Evolutionary conservation across 1,140 invertebrate genomes (phyloP).

Genomic region (Drosophila azteca): DNA sequence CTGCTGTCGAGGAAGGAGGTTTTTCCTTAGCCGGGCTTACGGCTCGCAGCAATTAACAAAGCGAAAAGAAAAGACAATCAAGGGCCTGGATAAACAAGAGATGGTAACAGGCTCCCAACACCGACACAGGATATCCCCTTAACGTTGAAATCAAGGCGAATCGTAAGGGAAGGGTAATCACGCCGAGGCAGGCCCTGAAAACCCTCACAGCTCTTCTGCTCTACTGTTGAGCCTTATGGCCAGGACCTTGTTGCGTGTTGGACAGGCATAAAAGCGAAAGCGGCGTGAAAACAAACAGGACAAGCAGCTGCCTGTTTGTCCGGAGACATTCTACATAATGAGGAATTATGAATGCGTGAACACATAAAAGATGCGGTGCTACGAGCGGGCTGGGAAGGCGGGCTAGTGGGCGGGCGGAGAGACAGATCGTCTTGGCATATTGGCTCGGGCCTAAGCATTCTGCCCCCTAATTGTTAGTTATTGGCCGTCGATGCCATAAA

Average conservation of each 20-base stretch:
- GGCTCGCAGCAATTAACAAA: slow-evolving; percentile 56
- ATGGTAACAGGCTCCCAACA: no score
- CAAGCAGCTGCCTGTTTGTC: slow-evolving; percentile 34
- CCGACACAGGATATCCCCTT: no score
- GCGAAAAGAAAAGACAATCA: slow-evolving; percentile 39
- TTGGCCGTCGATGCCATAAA: slow-evolving; percentile 35
- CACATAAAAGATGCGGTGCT: slow-evolving; percentile 31
- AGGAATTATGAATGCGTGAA: slow-evolving; percentile 71
- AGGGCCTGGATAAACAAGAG: neutral
- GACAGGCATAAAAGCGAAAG: slow-evolving; percentile 35
- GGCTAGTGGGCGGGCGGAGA: no score
- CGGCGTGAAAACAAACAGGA: slow-evolving; percentile 10
- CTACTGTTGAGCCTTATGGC: no score
- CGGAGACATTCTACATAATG: slow-evolving; percentile 52
- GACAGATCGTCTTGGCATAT: neutral
- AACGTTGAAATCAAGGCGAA: no score
- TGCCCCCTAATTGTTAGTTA: slow-evolving; percentile 69
- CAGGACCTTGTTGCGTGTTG: slow-evolving; percentile 6
- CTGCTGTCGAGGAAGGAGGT: neutral
- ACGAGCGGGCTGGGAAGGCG: neutral
- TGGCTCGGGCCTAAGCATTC: slow-evolving; percentile 1
- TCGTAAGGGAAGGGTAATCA: neutral
- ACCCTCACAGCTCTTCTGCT: no score
- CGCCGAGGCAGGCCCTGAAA: no score
- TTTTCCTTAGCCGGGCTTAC: slow-evolving; percentile 12